A percentile compares a stretch with the other conserved stretches of the same genome.
Evolutionary conservation across 2,797 vertebrate genomes (phyloP).

Genomic region (Natrix natrix): DNA sequence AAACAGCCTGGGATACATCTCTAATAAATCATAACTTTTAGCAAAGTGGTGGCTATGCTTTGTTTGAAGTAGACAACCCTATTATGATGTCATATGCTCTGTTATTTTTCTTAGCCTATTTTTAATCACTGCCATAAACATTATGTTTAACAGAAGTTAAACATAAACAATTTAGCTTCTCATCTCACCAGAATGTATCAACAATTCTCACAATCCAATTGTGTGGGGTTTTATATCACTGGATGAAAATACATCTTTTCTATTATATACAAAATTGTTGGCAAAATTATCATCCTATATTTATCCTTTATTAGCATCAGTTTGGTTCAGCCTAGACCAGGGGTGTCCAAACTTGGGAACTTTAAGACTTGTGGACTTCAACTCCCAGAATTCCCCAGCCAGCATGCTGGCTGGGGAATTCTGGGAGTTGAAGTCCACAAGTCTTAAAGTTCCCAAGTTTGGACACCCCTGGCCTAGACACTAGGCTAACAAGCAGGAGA

Average conservation of each 20-base stretch:
- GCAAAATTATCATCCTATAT: neutral
- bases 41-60: conserved; percentile 9
- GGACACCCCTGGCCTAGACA: too few species aligned
- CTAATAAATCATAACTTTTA: conserved; percentile 8
- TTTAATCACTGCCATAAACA: conserved; percentile 47
- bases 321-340: neutral
- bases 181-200: conserved; percentile 36
- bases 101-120: conserved; percentile 30
- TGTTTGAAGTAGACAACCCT: conserved; percentile 31
- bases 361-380: too few species aligned
- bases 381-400: too few species aligned
- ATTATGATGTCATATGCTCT: neutral
- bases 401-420: too few species aligned
- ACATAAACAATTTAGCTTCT: conserved; percentile 12
- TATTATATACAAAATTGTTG: neutral
- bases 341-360: too few species aligned
- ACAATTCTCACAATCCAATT: conserved; percentile 42
- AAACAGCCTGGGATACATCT: neutral
- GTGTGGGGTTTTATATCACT: conserved; percentile 15
- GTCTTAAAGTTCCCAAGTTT: too few species aligned
- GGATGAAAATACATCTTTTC: conserved; percentile 23
- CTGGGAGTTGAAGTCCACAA: too few species aligned
- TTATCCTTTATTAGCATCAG: neutral
- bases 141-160: neutral
- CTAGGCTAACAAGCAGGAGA: neutral